Percentiles rank a stretch among this genome's conserved stretches.
These are phyloP conservation scores for Sthenelais limicola DNA, from an alignment of 2,888 invertebrate species.

Conservation along the genomic window DNA sequence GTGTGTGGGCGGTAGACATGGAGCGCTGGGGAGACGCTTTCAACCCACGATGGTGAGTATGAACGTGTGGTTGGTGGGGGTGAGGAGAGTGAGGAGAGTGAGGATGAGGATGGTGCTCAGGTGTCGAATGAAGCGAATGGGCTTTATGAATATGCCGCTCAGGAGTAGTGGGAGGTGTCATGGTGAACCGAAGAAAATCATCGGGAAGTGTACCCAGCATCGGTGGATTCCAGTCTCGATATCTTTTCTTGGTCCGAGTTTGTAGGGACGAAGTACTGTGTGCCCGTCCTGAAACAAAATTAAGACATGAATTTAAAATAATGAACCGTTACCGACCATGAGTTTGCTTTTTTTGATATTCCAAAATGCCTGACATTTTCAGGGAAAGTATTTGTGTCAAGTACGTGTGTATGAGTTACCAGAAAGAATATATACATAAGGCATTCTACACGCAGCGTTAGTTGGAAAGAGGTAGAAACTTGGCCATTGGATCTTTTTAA, in stretches of 20 bases:
- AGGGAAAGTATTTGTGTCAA: too few relatives aligned
- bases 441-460: too few relatives aligned
- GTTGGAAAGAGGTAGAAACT: too few relatives aligned
- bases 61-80: slow-evolving; percentile 19
- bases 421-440: too few relatives aligned
- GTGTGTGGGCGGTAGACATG: neutral
- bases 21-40: slow-evolving; percentile 8
- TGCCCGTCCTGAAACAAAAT: too few relatives aligned
- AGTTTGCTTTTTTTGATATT: too few relatives aligned
- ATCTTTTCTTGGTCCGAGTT: slow-evolving; percentile 44
- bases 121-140: slow-evolving; percentile 20
- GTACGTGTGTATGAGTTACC: too few relatives aligned
- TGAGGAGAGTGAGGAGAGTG: slow-evolving; percentile 5
- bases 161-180: slow-evolving; percentile 20
- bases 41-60: neutral
- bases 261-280: too few relatives aligned
- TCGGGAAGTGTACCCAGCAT: slow-evolving; percentile 84
- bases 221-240: slow-evolving; percentile 84
- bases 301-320: too few relatives aligned
- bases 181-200: slow-evolving; percentile 79
- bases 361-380: too few relatives aligned
- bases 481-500: too few relatives aligned
- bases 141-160: slow-evolving; percentile 17
- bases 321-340: too few relatives aligned
- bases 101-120: slow-evolving; percentile 25